Evolutionary conservation across 1,140 invertebrate genomes (phyloP), one percentile per base, ranked within the genome.

Genomic region (Ceratosolen fusciceps): DNA sequence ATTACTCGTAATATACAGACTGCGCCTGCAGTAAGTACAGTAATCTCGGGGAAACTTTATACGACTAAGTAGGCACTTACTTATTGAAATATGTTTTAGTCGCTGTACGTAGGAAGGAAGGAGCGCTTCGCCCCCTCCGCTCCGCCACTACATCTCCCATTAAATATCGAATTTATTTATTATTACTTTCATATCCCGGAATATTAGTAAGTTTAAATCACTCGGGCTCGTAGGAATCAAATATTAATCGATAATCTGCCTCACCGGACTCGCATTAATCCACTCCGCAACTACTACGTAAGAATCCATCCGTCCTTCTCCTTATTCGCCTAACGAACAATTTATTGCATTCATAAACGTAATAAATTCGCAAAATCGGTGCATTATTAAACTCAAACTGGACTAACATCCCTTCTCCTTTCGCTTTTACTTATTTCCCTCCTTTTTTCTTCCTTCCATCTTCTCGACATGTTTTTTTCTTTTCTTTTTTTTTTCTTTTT

Each of bases 21-120:
- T 65, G 37, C 34, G 60, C 4, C 37, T 9, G n/a, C n/a, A n/a
- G 10, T 65, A 65, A 65, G 60, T 65, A 65, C 60, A 65, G 60
- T 65, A 65, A 65, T 65, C 31, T 65, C 21, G 60, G 5, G 26
- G 60, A 37, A 65, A 65, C 34, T 65, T 65, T 65, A 65, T 65
- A 65, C 60, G 60, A 65, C 60, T 65, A 65, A 65, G 60, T 37
- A 65, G 34, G 60, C 60, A 31, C 60, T 65, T 65, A 65, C 60
- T 65, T 65, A 65, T 65, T 37, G 31, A 65, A 60, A 65, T 65
- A 65, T 65, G 34, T 65, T 65, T 65, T 65, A 65, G 37, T 31
- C 21, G n/a, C n/a, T n/a, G n/a, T n/a, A n/a, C n/a, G n/a, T n/a
- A n/a, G 10, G 19, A 31, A 26, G 60, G 21, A 65, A 65, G 60